Evolutionary conservation across 1,140 invertebrate species (phyloP).

Genomic region (Drosophila carrolli): DNA sequence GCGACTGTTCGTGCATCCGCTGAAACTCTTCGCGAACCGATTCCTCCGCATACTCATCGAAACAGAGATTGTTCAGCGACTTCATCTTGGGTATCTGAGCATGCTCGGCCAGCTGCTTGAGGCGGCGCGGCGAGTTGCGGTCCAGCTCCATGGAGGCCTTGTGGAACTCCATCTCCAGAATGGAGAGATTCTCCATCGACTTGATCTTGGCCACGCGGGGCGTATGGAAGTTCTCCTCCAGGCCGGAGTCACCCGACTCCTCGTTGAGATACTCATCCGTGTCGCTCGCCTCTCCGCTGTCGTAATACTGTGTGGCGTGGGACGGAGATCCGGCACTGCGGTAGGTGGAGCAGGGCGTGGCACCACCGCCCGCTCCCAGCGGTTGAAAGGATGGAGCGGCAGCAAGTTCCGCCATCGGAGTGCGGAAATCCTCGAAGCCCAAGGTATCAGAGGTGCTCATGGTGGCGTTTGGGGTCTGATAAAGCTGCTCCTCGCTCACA

Average conservation of each 20-base stretch:
- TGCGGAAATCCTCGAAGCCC: constrained; percentile 73
- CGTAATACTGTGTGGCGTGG: constrained; percentile 61
- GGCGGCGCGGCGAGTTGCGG: constrained; percentile 76
- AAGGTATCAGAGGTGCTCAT: constrained; percentile 36
- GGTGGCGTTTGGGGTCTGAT: constrained; percentile 78
- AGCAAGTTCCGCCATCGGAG: constrained; percentile 70
- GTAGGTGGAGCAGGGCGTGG: constrained; percentile 49
- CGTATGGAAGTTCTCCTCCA: constrained; percentile 82
- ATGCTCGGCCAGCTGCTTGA: constrained; percentile 70
- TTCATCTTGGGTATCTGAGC: constrained; percentile 82
- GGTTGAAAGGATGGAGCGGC: constrained; percentile 38
- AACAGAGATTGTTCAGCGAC: constrained; percentile 79
- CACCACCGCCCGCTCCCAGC: constrained; percentile 6
- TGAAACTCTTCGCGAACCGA: constrained; percentile 73
- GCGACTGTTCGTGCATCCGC: constrained; percentile 62
- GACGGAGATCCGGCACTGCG: constrained; percentile 52
- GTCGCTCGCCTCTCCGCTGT: constrained; percentile 61
- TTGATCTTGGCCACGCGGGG: constrained; percentile 82
- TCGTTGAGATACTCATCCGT: constrained; percentile 57
- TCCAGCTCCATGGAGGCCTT: constrained; percentile 79
- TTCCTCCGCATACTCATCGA: constrained; percentile 74
- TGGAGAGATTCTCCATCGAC: constrained; percentile 83
- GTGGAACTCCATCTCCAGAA: constrained; percentile 82
- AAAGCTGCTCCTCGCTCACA: constrained; percentile 72
- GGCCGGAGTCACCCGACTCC: constrained; percentile 72